Conservation (phyloP, 2,113 vertebrate species). For the Athene cunicularia region DNA sequence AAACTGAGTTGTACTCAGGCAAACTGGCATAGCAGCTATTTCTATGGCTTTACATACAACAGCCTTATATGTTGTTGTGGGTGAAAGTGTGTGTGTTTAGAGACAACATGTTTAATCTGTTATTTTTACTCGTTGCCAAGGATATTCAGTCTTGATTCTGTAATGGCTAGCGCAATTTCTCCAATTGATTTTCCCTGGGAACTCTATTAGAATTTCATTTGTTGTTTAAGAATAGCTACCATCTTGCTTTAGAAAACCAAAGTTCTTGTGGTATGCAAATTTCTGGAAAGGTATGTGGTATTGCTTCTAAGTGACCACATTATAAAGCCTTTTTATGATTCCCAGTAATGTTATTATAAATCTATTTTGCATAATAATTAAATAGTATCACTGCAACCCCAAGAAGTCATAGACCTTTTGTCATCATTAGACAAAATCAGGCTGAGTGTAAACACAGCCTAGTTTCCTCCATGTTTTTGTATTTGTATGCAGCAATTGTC, state of each 20-base stretch:
- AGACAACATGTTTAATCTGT: not conserved
- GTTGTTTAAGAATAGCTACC: not conserved
- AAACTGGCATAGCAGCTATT: not conserved
- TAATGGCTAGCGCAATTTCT: not conserved
- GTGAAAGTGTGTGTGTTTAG: not conserved
- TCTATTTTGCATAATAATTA: slow-evolving; percentile 69
- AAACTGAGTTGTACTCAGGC: accelerated
- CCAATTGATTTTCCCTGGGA: not conserved
- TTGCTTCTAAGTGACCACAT: not conserved
- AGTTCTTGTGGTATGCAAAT: not conserved
- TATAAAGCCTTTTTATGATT: slow-evolving; percentile 30
- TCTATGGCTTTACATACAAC: not conserved
- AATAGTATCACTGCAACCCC: slow-evolving; percentile 46
- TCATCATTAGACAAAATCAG: slow-evolving; percentile 74
- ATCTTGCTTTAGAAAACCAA: not conserved
- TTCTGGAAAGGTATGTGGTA: not conserved
- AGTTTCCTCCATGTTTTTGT: slow-evolving; percentile 69
- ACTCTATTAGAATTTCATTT: not conserved
- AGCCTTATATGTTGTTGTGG: not conserved
- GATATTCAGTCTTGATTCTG: accelerated
- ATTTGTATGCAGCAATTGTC: slow-evolving; percentile 84
- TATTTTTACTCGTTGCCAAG: not conserved
- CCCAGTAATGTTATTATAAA: not conserved
- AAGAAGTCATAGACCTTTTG: slow-evolving; percentile 69
- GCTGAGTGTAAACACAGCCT: slow-evolving; percentile 81